Conservation (phyloP, 2,797 vertebrate genomes). For the Lutjanus campechanus region DNA sequence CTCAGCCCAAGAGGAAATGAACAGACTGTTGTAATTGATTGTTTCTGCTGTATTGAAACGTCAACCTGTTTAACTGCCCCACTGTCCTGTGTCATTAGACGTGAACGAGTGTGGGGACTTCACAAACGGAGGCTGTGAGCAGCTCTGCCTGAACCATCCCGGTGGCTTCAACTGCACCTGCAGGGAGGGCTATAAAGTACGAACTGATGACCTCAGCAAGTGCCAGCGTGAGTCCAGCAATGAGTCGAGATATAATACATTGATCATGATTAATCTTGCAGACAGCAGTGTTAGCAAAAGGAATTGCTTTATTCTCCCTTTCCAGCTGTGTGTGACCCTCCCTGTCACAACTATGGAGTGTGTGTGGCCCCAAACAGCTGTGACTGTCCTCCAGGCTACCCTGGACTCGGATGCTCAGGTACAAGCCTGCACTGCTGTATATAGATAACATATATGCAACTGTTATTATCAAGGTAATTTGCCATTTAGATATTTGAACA, state of each 20-base stretch:
- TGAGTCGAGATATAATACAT: not conserved
- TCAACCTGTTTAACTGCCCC: not conserved
- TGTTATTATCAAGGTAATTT: too few relatives aligned
- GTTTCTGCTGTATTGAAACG: not conserved
- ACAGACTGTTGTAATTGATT: not conserved
- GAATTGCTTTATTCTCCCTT: not conserved
- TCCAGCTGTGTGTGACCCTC: conserved; percentile 85
- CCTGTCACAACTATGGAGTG: conserved; percentile 87
- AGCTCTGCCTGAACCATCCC: conserved; percentile 85
- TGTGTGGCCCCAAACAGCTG: conserved; percentile 88
- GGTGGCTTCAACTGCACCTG: conserved; percentile 87
- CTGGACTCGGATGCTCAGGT: conserved; percentile 88
- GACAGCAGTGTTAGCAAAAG: not conserved
- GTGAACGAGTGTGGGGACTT: conserved; percentile 87
- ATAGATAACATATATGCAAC: not conserved
- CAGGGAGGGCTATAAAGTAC: conserved; percentile 77
- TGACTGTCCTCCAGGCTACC: conserved; percentile 88
- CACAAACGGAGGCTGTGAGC: conserved; percentile 88
- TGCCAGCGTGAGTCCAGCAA: conserved; percentile 85
- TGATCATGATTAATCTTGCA: not conserved
- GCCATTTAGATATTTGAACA: too few relatives aligned
- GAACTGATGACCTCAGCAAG: conserved; percentile 82
- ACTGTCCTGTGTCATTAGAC: conserved; percentile 74
- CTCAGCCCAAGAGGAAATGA: conserved; percentile 3
- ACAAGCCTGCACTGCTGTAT: conserved; percentile 8